Evolutionary conservation across 2,797 vertebrate species (phyloP).

Genomic region (Hydrolagus colliei): DNA sequence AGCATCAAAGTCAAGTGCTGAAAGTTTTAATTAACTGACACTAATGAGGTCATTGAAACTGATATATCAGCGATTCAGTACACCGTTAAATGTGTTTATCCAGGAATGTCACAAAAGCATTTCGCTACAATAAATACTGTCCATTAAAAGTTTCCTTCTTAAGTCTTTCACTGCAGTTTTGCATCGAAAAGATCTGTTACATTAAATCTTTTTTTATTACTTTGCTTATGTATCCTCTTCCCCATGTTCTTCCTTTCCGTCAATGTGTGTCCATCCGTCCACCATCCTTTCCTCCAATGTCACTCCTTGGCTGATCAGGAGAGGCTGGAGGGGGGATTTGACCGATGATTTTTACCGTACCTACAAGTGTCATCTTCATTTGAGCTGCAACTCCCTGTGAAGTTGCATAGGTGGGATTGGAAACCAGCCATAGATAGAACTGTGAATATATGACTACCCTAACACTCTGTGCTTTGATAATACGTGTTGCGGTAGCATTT

Average conservation of each 20-base stretch:
- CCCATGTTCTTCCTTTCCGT: neutral
- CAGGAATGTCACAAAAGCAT: conserved; percentile 40
- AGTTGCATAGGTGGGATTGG: too few species aligned
- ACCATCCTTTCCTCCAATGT: too few species aligned
- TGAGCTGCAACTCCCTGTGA: too few species aligned
- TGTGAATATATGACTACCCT: too few species aligned
- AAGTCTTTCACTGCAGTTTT: neutral
- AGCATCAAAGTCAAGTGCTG: conserved; percentile 84
- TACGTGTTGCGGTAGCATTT: too few species aligned
- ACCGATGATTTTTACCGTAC: too few species aligned
- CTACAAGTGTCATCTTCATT: too few species aligned
- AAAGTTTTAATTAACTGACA: conserved; percentile 89
- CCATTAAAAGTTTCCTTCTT: conserved; percentile 24
- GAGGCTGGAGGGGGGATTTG: too few species aligned
- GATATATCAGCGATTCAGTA: conserved; percentile 74
- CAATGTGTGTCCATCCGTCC: neutral
- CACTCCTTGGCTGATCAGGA: neutral
- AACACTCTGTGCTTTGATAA: too few species aligned
- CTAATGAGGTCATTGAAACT: conserved; percentile 85
- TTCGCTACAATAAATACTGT: conserved; percentile 27
- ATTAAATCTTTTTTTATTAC: neutral
- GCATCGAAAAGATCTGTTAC: neutral
- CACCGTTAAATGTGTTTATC: conserved; percentile 84
- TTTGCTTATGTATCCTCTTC: neutral
- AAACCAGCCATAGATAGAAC: too few species aligned